Percentiles rank a stretch among this genome's conserved stretches.
Evolutionary conservation across 2,113 vertebrate genomes (phyloP).

Genomic region (Salvelinus sp.): DNA sequence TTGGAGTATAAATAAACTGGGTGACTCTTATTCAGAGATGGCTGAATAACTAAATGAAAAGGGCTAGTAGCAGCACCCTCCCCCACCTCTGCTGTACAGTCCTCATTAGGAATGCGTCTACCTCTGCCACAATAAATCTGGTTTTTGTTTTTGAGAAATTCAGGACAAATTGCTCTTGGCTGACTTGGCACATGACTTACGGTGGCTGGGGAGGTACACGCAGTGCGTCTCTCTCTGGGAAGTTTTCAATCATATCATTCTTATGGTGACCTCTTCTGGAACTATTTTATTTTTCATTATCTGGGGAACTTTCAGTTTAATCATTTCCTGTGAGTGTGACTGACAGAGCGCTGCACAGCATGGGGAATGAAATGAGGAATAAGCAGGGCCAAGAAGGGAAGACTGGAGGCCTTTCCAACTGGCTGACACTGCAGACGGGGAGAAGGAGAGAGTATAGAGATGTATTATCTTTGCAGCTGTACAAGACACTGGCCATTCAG

Average conservation of each 20-base stretch:
- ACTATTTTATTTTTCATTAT: slow-evolving; percentile 33
- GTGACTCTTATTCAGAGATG: slow-evolving; percentile 21
- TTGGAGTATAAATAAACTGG: slow-evolving; percentile 31
- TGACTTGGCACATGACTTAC: slow-evolving; percentile 55
- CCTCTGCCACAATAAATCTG: slow-evolving; percentile 55
- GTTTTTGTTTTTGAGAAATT: slow-evolving; percentile 58
- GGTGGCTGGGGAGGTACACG: slow-evolving; percentile 14
- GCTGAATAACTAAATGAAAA: background rate
- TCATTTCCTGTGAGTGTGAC: slow-evolving; percentile 13
- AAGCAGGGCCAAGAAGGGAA: slow-evolving; percentile 43
- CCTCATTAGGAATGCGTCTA: slow-evolving; percentile 50
- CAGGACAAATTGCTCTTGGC: slow-evolving; percentile 70
- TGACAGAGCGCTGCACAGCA: slow-evolving; percentile 8
- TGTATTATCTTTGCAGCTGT: slow-evolving; percentile 20
- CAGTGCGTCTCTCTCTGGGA: background rate
- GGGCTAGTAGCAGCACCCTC: slow-evolving; percentile 13
- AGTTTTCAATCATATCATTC: background rate
- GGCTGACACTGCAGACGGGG: slow-evolving; percentile 18
- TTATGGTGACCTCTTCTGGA: slow-evolving; percentile 34
- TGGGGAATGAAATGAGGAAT: slow-evolving; percentile 22
- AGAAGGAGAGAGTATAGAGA: background rate
- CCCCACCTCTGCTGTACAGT: slow-evolving; percentile 59
- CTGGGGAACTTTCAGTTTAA: slow-evolving; percentile 33
- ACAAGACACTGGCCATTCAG: slow-evolving; percentile 21
- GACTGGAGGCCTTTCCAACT: slow-evolving; percentile 37